Evolutionary conservation across 1,140 invertebrate genomes (phyloP).

Genomic region (Papilio aristodemus): DNA sequence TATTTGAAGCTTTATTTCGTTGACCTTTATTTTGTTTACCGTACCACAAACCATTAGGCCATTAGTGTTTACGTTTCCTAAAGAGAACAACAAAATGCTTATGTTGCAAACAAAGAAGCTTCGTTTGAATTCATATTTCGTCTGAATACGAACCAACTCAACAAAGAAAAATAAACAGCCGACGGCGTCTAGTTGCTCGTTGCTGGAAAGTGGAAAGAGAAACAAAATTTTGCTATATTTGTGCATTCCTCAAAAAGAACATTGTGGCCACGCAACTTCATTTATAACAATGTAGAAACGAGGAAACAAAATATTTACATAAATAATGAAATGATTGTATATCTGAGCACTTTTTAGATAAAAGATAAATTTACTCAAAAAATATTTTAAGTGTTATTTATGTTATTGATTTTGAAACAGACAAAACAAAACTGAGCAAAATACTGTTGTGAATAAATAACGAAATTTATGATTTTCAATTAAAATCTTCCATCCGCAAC

Average conservation of each 20-base stretch:
- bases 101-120: constrained; percentile 8
- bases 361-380: neutral
- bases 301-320: no score
- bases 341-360: neutral
- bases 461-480: constrained; percentile 30
- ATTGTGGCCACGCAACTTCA: no score
- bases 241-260: no score
- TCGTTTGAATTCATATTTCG: constrained; percentile 21
- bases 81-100: constrained; percentile 20
- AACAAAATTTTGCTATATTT: neutral
- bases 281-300: no score
- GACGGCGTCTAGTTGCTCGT: neutral
- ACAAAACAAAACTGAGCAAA: neutral
- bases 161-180: constrained; percentile 19
- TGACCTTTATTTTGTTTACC: neutral
- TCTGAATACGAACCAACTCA: constrained; percentile 15
- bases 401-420: neutral
- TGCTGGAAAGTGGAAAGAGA: neutral
- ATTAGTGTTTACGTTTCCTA: constrained; percentile 6
- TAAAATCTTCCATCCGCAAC: neutral
- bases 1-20: neutral
- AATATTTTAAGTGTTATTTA: neutral
- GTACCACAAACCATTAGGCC: constrained; percentile 6
- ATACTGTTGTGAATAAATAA: constrained; percentile 17
- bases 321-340: no score